Conservation (phyloP, 2,888 invertebrate genomes). For the Cylloceria caligata region DNA sequence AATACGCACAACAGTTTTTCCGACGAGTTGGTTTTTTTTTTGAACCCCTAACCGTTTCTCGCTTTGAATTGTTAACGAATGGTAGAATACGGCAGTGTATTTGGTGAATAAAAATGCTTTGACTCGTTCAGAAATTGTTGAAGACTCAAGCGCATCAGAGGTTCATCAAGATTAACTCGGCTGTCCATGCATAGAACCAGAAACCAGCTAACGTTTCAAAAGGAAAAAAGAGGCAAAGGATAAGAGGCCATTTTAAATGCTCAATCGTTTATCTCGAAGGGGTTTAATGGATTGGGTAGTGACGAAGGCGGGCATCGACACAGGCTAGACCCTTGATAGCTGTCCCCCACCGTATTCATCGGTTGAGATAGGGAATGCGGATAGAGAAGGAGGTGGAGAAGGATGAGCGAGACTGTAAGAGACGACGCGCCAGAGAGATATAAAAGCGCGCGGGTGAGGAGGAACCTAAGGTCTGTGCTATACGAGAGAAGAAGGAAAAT, state of each 20-base stretch:
- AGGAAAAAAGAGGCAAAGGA: conserved; percentile 25
- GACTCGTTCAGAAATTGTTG: not conserved
- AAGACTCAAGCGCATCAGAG: not conserved
- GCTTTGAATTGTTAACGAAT: not conserved
- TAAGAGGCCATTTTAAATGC: conserved; percentile 73
- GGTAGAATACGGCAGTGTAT: not conserved
- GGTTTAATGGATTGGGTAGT: conserved; percentile 79
- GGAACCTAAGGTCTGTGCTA: conserved; percentile 3
- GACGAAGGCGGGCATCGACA: conserved; percentile 67
- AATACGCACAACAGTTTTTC: not conserved
- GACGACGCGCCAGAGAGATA: not conserved
- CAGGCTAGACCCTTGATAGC: conserved; percentile 62
- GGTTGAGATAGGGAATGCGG: conserved; percentile 35
- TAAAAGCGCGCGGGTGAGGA: not conserved
- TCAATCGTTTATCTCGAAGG: conserved; percentile 74
- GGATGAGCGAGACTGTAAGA: conserved; percentile 2
- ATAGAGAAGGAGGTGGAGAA: not conserved
- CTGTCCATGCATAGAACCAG: not conserved
- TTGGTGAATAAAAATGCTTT: not conserved
- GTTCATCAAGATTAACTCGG: not conserved
- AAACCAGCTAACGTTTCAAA: not conserved
- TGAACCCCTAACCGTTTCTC: not conserved
- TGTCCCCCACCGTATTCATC: conserved; percentile 36
- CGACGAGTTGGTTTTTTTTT: not conserved
- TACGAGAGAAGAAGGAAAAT: conserved; percentile 15